Base-by-base conservation (phyloP, 1,140 invertebrate genomes). In the Solenopsis fugax region DNA sequence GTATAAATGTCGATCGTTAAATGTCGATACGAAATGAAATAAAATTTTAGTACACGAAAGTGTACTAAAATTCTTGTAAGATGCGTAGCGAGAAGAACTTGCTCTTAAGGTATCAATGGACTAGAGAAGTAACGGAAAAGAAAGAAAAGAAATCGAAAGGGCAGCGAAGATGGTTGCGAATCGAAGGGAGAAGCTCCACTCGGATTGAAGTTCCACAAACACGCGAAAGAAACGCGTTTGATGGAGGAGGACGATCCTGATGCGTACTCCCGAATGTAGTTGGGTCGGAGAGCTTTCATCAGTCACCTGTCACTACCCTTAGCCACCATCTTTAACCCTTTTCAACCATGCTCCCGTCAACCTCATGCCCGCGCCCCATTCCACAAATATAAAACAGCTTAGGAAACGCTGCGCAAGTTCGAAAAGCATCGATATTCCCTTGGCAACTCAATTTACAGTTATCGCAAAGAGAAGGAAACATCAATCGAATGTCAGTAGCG, bases 271-370 rank as follows among this genome's bases (percentile, higher is more conserved):
- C 56, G 37, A 58, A 77, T 75, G 77, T 87, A 69, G 84, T 87
- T 78, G 18, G 56, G 34, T 76, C 77, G 76, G 72, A 87, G 77
- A 88, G 85, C 75, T 89, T 90, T 91, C 92, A 90, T 92, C 91
- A 88, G 88, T 92, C 92, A 92, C 81, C 92, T 92, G 92, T 92
- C 92, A 90, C 85, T 90, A 88, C 58, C 91, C 85, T 85, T 48
- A 85, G 85, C 62, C 62, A 72, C 69, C 76, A 85, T 84, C 82
- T 64, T 89, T 82, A 75, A 88, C 85, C 62, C 88, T 89, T 85
- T 89, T 88, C 62, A 75, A 41, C 58, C 85, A 48, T 45, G 45
- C 54, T 29, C 41, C 85, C 88, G 60, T 87, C 85, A 82, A 69
- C 76, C 60, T 50, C 87, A 90, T 56, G 77, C 71, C 45, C 78